These are phyloP conservation scores for Petroica traversi DNA, from an alignment of 2,113 vertebrate species.

Conservation along the genomic window DNA sequence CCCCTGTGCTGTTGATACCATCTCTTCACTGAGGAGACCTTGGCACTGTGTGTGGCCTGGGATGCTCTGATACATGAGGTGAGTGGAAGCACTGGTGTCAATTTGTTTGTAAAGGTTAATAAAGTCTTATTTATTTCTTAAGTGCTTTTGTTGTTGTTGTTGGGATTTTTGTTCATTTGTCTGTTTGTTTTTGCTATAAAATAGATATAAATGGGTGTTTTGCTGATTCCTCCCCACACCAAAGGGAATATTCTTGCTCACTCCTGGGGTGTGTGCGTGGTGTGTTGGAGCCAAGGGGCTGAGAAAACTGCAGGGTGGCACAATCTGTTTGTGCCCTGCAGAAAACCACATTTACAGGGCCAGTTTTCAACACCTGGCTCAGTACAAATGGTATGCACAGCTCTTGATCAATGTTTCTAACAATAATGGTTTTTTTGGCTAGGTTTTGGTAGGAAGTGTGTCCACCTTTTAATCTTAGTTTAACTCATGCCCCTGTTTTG, in stretches of 20 bases:
- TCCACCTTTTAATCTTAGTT: not conserved
- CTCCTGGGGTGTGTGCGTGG: fast-evolving
- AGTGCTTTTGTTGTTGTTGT: not conserved
- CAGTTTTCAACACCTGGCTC: not conserved
- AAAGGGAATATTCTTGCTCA: not conserved
- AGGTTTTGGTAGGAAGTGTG: not conserved
- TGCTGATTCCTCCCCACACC: not conserved
- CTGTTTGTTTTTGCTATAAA: not conserved
- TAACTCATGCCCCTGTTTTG: not conserved
- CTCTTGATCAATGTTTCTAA: not conserved
- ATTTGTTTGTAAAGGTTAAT: not conserved
- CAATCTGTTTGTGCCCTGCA: not conserved
- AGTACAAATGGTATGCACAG: not conserved
- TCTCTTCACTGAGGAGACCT: not conserved
- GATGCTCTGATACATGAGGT: not conserved
- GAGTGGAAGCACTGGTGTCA: not conserved
- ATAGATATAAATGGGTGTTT: not conserved
- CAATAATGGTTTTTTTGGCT: not conserved
- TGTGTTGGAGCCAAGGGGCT: fast-evolving
- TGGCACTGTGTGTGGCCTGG: not conserved
- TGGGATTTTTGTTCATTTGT: not conserved
- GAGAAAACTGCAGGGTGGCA: not conserved
- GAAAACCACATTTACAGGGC: not conserved
- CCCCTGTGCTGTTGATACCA: not conserved
- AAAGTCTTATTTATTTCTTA: not conserved